Evolutionary conservation across 1,140 invertebrate species (phyloP).

Genomic region (Anagrus nilaparvatae): DNA sequence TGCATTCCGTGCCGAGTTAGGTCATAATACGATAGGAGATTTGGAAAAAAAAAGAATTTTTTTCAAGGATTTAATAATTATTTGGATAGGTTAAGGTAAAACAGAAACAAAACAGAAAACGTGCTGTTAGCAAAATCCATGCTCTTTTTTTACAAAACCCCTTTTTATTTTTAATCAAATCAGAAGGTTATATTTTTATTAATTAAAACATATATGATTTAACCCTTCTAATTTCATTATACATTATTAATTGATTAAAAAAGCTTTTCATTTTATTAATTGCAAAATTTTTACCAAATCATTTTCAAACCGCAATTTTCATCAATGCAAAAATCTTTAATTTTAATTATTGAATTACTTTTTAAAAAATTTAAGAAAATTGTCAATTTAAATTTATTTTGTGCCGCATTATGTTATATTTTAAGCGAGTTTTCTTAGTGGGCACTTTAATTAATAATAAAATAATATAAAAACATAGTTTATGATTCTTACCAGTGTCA

Average conservation of each 20-base stretch:
- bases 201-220: background rate
- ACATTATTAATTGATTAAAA: too few species aligned
- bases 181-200: conserved; percentile 14
- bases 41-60: conserved; percentile 21
- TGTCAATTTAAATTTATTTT: conserved; percentile 9
- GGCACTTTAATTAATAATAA: conserved; percentile 2
- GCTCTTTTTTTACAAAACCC: conserved; percentile 22
- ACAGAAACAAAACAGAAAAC: conserved; percentile 34
- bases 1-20: conserved; percentile 39
- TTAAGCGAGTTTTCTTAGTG: conserved; percentile 3
- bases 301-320: too few species aligned
- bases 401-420: conserved; percentile 1
- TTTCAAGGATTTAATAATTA: conserved; percentile 7
- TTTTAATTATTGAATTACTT: too few species aligned
- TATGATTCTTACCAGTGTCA: conserved; percentile 37
- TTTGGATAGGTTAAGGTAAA: conserved; percentile 9
- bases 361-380: too few species aligned
- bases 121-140: conserved; percentile 38
- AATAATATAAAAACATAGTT: background rate
- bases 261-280: too few species aligned
- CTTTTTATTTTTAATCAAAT: conserved; percentile 13
- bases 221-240: conserved; percentile 16
- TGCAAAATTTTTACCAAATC: too few species aligned
- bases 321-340: too few species aligned
- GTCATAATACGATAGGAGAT: conserved; percentile 8